These are phyloP conservation scores for Anguilla marmorata DNA, from an alignment of 2,797 vertebrate species.

Conservation along the genomic window DNA sequence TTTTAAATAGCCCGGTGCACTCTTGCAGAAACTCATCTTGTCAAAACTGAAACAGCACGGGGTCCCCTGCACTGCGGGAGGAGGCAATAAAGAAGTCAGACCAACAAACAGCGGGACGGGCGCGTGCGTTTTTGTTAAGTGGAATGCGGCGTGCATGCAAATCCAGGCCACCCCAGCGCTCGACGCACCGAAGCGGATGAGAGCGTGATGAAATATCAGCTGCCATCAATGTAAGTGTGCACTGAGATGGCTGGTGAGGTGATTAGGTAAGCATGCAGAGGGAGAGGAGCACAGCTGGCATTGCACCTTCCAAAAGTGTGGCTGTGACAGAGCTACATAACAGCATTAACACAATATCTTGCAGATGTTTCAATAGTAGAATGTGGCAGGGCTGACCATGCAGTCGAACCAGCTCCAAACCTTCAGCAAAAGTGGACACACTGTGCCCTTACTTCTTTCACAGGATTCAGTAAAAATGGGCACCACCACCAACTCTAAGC, in stretches of 20 bases:
- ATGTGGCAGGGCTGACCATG: not conserved
- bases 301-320: too few species aligned
- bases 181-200: not conserved
- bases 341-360: too few species aligned
- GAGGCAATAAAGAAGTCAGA: not conserved
- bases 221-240: not conserved
- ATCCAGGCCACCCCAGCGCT: not conserved
- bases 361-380: not conserved
- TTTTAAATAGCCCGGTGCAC: constrained; percentile 8
- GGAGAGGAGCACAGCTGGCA: not conserved
- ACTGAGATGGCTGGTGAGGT: not conserved
- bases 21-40: constrained; percentile 20
- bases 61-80: not conserved
- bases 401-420: not conserved
- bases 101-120: constrained; percentile 11
- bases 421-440: not conserved
- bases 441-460: not conserved
- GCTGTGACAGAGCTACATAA: not conserved
- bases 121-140: not conserved
- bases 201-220: constrained; percentile 11
- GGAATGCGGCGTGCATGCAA: not conserved
- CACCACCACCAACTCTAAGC: not conserved
- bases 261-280: not conserved
- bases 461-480: not conserved
- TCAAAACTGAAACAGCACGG: constrained; percentile 8